Percentiles rank a stretch among this genome's conserved stretches.
phyloP scores from a whole-genome alignment of 2,797 vertebrate species.

The Synanceia verrucosa region DNA sequence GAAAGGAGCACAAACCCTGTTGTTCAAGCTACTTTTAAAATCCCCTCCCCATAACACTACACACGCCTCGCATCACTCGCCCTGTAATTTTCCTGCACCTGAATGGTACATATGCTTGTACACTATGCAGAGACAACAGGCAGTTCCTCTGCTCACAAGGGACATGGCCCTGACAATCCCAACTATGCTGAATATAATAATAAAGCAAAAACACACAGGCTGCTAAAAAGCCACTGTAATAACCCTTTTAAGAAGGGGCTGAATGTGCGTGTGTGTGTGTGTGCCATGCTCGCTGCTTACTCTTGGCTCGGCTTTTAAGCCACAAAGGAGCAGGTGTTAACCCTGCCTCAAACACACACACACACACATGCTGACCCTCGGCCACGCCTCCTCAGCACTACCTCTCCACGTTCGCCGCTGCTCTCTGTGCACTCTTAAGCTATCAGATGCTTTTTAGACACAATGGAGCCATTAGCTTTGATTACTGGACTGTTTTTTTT shows the following conservation, averaged over 20 bases:
- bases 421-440: conserved; percentile 58
- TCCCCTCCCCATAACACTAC: neutral
- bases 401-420: conserved; percentile 21
- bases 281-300: conserved; percentile 64
- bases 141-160: conserved; percentile 22
- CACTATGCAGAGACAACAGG: conserved; percentile 40
- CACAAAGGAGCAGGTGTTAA: conserved; percentile 93
- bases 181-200: conserved; percentile 69
- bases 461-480: conserved; percentile 80
- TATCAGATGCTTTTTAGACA: conserved; percentile 76
- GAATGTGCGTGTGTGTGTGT: neutral
- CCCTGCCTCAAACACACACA: conserved; percentile 34
- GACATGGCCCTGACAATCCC: conserved; percentile 68
- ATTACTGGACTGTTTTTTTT: conserved; percentile 76
- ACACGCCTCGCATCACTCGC: conserved; percentile 32
- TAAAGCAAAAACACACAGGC: conserved; percentile 63
- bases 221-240: conserved; percentile 82
- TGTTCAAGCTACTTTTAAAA: conserved; percentile 31
- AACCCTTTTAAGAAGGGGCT: conserved; percentile 80
- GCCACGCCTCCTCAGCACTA: conserved; percentile 49
- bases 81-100: conserved; percentile 78
- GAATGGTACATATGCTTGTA: conserved; percentile 75
- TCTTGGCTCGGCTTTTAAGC: conserved; percentile 68
- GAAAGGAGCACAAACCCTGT: conserved; percentile 30
- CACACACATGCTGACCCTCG: conserved; percentile 29